Conservation (phyloP, 1,140 invertebrate species). For the Hypsibius dujardini region DNA sequence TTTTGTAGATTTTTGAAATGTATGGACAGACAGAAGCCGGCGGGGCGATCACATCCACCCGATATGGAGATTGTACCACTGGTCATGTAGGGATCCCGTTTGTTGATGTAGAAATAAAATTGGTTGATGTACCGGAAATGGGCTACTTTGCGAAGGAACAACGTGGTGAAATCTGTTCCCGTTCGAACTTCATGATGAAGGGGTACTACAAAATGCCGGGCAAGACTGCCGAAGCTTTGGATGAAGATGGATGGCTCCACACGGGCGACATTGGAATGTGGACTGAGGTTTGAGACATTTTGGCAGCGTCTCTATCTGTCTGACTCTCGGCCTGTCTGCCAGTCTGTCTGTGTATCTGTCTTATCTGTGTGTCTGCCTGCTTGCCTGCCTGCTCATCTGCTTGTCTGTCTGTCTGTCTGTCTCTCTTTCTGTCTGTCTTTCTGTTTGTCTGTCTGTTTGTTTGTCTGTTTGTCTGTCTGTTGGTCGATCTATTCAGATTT, state of each 20-base stretch:
- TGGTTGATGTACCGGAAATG: constrained; percentile 15
- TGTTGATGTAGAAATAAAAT: constrained; percentile 2
- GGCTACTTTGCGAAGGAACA: background rate
- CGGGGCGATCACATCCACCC: constrained; percentile 23
- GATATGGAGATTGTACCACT: background rate
- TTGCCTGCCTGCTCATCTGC: background rate
- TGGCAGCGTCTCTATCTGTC: background rate
- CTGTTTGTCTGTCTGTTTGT: background rate
- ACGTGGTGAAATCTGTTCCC: background rate
- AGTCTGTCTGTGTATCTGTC: background rate
- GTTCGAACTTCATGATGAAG: constrained; percentile 20
- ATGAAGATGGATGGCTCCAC: constrained; percentile 35
- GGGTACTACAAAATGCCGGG: constrained; percentile 32
- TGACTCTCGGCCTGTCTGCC: background rate
- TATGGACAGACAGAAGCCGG: constrained; percentile 27
- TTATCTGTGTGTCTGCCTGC: background rate
- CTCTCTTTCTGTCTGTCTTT: no score
- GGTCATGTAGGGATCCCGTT: constrained; percentile 9
- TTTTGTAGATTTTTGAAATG: constrained; percentile 25
- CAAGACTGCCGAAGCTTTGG: constrained; percentile 31
- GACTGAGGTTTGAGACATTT: constrained; percentile 30
- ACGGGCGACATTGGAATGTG: constrained; percentile 36
- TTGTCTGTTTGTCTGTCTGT: background rate
- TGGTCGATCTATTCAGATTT: no score
- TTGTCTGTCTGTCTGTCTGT: background rate